Conservation (phyloP, 1,140 invertebrate genomes). For the Aphelenchoides besseyi region DNA sequence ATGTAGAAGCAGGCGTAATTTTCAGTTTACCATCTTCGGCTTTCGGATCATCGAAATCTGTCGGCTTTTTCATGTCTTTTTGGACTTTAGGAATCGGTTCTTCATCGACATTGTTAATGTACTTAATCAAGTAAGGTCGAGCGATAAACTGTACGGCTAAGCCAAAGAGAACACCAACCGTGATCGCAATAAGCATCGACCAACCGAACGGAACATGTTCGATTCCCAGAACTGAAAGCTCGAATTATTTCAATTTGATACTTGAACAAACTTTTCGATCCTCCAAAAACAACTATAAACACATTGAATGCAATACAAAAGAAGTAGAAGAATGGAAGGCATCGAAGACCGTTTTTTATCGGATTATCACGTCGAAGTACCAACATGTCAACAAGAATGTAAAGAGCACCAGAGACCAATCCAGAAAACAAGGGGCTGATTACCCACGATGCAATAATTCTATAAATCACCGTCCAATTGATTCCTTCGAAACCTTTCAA, state of each 20-base stretch:
- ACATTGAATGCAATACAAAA: slow-evolving; percentile 85
- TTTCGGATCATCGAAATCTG: slow-evolving; percentile 19
- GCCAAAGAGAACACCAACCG: slow-evolving; percentile 84
- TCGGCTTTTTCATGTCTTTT: slow-evolving; percentile 7
- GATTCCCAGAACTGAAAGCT: neutral
- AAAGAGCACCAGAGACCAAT: slow-evolving; percentile 35
- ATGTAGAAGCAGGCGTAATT: neutral
- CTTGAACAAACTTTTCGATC: slow-evolving; percentile 75
- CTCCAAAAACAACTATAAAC: slow-evolving; percentile 83
- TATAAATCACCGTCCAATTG: slow-evolving; percentile 70
- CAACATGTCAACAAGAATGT: slow-evolving; percentile 40
- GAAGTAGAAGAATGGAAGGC: slow-evolving; percentile 82
- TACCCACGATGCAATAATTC: slow-evolving; percentile 36
- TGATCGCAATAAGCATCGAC: slow-evolving; percentile 76
- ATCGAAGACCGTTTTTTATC: slow-evolving; percentile 74
- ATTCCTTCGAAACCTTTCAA: slow-evolving; percentile 80
- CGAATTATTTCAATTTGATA: neutral
- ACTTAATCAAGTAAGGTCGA: slow-evolving; percentile 14
- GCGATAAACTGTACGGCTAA: neutral
- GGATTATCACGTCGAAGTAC: slow-evolving; percentile 69
- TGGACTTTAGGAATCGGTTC: neutral
- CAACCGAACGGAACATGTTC: slow-evolving; percentile 7
- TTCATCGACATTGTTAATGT: slow-evolving; percentile 1
- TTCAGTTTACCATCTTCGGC: neutral
- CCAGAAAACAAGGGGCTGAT: slow-evolving; percentile 44